Conservation (phyloP, 1,140 invertebrate genomes). For the Heliconius melpomene region DNA sequence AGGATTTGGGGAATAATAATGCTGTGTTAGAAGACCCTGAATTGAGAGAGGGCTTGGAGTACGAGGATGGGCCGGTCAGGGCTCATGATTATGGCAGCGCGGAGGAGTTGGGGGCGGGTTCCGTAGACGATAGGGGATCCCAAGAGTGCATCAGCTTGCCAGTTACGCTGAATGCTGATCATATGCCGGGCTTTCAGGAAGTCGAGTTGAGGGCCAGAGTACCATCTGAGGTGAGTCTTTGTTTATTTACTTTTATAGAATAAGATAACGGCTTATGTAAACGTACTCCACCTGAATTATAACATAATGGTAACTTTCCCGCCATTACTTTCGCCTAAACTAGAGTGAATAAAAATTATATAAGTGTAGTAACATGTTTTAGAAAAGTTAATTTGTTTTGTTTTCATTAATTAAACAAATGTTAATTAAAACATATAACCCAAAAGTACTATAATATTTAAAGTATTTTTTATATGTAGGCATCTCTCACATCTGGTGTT, state of each 20-base stretch:
- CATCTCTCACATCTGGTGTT: slow-evolving; percentile 60
- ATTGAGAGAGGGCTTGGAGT: slow-evolving; percentile 59
- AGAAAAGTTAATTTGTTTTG: not conserved
- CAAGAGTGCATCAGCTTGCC: slow-evolving; percentile 76
- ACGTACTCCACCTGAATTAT: slow-evolving; percentile 2
- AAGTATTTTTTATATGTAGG: slow-evolving; percentile 41
- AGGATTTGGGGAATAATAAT: slow-evolving; percentile 74
- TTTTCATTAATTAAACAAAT: not conserved
- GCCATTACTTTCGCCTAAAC: slow-evolving; percentile 12
- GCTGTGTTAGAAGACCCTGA: slow-evolving; percentile 71
- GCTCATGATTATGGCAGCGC: slow-evolving; percentile 63
- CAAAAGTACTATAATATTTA: not conserved
- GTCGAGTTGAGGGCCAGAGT: slow-evolving; percentile 66
- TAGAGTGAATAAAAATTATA: not conserved
- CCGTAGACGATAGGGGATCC: slow-evolving; percentile 67
- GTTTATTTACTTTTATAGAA: slow-evolving; percentile 6
- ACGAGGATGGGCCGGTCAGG: slow-evolving; percentile 57
- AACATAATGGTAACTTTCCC: slow-evolving; percentile 18
- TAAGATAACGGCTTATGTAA: not conserved
- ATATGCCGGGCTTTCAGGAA: slow-evolving; percentile 74
- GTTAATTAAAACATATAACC: no score
- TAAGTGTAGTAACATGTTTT: not conserved
- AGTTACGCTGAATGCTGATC: slow-evolving; percentile 68
- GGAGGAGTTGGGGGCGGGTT: slow-evolving; percentile 66
- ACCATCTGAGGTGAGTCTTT: slow-evolving; percentile 66